Percentiles rank a stretch among this genome's conserved stretches.
phyloP scores from a whole-genome alignment of 92 coral and sea anemone species.

The Epizoanthus scotinus region DNA sequence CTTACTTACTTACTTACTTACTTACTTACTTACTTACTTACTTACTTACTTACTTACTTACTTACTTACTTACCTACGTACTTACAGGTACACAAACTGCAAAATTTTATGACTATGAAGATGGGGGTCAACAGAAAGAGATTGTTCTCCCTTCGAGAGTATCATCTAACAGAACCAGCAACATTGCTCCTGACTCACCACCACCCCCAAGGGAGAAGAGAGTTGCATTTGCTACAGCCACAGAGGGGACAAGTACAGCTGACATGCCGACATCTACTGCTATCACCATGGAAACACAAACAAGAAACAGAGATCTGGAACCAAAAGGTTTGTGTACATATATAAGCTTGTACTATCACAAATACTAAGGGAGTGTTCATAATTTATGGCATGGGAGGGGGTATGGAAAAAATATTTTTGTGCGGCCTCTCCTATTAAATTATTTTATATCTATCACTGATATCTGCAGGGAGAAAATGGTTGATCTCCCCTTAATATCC shows the following conservation, averaged over 20 bases:
- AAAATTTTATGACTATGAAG: slow-evolving; percentile 56
- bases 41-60: no score
- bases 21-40: no score
- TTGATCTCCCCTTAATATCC: no score
- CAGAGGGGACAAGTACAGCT: slow-evolving; percentile 72
- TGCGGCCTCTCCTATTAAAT: no score
- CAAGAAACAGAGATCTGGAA: slow-evolving; percentile 82
- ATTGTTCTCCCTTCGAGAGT: slow-evolving; percentile 52
- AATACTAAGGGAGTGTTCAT: no score
- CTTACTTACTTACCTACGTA: not conserved
- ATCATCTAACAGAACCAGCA: slow-evolving; percentile 37
- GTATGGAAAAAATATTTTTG: no score
- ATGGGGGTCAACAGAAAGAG: slow-evolving; percentile 54
- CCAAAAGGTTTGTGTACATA: slow-evolving; percentile 65
- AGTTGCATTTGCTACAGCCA: slow-evolving; percentile 68
- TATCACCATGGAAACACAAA: slow-evolving; percentile 77
- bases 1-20: no score
- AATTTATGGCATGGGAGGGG: no score
- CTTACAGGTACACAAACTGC: slow-evolving; percentile 77
- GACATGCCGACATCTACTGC: slow-evolving; percentile 61
- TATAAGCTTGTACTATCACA: no score
- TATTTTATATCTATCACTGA: no score
- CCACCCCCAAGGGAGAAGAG: slow-evolving; percentile 41
- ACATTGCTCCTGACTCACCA: slow-evolving; percentile 34
- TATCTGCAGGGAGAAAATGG: no score